These are phyloP conservation scores for Aplocera efformata DNA, from an alignment of 2,888 invertebrate genomes.

Conservation along the genomic window DNA sequence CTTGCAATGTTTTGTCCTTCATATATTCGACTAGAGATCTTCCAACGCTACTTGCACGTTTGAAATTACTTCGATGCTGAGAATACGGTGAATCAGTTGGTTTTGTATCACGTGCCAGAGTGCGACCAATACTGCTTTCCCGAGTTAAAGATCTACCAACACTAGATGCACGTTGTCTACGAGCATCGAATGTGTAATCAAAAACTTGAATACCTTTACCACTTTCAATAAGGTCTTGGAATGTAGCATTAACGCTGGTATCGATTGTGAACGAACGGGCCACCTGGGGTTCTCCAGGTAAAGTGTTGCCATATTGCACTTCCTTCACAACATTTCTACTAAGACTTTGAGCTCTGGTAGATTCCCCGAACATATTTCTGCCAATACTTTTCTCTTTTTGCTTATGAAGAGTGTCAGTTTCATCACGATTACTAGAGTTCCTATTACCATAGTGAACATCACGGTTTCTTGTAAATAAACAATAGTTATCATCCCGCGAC, in stretches of 20 bases:
- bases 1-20: slow-evolving; percentile 47
- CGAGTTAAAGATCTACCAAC: slow-evolving; percentile 52
- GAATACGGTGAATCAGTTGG: slow-evolving; percentile 34
- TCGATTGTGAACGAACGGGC: slow-evolving; percentile 62
- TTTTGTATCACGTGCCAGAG: slow-evolving; percentile 6
- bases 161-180: slow-evolving; percentile 60
- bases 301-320: slow-evolving; percentile 31
- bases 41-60: slow-evolving; percentile 63
- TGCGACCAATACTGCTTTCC: slow-evolving; percentile 32
- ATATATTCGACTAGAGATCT: slow-evolving; percentile 34
- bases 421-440: slow-evolving; percentile 35
- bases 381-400: slow-evolving; percentile 45
- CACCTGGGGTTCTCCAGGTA: slow-evolving; percentile 45
- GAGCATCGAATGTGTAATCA: slow-evolving; percentile 45
- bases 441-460: slow-evolving; percentile 33
- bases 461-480: slow-evolving; percentile 32
- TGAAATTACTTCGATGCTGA: slow-evolving; percentile 46
- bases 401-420: slow-evolving; percentile 29
- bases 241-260: slow-evolving; percentile 61
- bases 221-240: slow-evolving; percentile 46
- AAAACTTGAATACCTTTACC: slow-evolving; percentile 37
- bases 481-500: slow-evolving; percentile 27
- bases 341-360: slow-evolving; percentile 33
- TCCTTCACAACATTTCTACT: slow-evolving; percentile 26
- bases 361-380: slow-evolving; percentile 19